Evolutionary conservation across 2,888 invertebrate species (phyloP), one percentile per base, ranked within the genome.

Genomic region (Drosophila vallismaia): DNA sequence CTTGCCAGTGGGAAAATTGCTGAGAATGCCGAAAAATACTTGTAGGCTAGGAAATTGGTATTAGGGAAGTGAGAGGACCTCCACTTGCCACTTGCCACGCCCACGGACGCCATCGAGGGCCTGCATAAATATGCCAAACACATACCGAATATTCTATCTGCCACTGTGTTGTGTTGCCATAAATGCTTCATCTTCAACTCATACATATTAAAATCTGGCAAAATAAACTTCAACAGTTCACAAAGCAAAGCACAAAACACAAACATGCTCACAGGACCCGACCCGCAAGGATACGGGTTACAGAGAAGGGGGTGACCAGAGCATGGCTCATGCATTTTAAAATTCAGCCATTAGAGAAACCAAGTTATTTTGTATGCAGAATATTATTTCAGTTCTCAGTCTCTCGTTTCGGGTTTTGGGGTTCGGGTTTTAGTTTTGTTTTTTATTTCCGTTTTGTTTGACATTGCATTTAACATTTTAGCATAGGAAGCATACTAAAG

Each of bases 151-250:
- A 46, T 54, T 49, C 54, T 63, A 64, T 64, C 50, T 63, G 63
- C 26, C 63, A 73, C 67, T 71, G 49, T 46, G 29, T 29, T 69
- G 50, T 71, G 66, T 58, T 42, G 62, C 58, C 78, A 77, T 86
- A 82, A 87, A 84, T 82, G 87, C 74, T 87, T 71, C 81, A 76
- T 84, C 75, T 77, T 78, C 85, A 71, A 70, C 87, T 82, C 82
- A 82, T 82, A 81, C 82, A 82, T 82, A 82, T 82, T 82, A 84
- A 82, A 87, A 82, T 82, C 82, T 85, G 85, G 60, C 78, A 81
- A 76, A 87, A 87, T 76, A 84, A 85, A 87, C 81, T 87, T 81
- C 72, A 81, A 71, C 87, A 82, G 86, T 77, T 74, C 77, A 60
- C 81, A 71, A 74, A 73, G 74, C 67, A 51, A 45, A 64, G 58